These are phyloP conservation scores for Drosophila pallidifrons DNA, from an alignment of 1,140 invertebrate genomes.

Conservation along the genomic window DNA sequence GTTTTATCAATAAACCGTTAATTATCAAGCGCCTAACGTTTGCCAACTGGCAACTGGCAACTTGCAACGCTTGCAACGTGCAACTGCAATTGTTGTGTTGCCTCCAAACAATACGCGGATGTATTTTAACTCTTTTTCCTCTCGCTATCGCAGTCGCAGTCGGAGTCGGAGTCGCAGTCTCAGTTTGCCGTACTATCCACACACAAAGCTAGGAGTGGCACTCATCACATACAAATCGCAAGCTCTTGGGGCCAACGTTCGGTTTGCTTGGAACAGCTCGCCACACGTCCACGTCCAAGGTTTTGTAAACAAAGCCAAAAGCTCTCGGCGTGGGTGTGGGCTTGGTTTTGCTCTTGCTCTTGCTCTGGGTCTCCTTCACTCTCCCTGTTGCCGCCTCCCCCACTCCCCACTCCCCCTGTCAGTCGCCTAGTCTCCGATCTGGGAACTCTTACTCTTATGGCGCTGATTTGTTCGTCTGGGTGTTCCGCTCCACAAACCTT, in stretches of 20 bases:
- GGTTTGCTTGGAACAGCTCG: conserved; percentile 14
- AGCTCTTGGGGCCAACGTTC: conserved; percentile 59
- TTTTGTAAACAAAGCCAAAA: conserved; percentile 70
- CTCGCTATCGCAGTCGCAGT: neutral
- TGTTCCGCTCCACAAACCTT: conserved; percentile 73
- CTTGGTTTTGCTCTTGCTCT: conserved; percentile 15
- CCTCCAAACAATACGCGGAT: conserved; percentile 75
- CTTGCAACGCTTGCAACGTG: neutral
- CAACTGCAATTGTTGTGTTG: conserved; percentile 56
- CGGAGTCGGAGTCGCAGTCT: neutral
- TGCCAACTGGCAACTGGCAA: conserved; percentile 6
- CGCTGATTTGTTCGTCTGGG: conserved; percentile 30
- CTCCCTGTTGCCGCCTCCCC: too few relatives aligned
- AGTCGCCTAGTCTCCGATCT: neutral
- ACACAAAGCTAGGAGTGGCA: conserved; percentile 73
- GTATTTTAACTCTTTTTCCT: conserved; percentile 53
- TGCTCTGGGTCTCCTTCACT: neutral
- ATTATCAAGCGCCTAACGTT: conserved; percentile 60
- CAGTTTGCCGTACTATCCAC: conserved; percentile 35
- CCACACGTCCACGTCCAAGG: conserved; percentile 66
- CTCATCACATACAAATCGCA: conserved; percentile 57
- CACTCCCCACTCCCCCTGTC: neutral
- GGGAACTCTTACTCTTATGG: conserved; percentile 46
- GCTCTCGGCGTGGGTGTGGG: conserved; percentile 69
- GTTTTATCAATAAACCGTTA: conserved; percentile 81